Base-by-base conservation (phyloP, 2,113 vertebrate genomes). In the Zapus hudsonius region DNA sequence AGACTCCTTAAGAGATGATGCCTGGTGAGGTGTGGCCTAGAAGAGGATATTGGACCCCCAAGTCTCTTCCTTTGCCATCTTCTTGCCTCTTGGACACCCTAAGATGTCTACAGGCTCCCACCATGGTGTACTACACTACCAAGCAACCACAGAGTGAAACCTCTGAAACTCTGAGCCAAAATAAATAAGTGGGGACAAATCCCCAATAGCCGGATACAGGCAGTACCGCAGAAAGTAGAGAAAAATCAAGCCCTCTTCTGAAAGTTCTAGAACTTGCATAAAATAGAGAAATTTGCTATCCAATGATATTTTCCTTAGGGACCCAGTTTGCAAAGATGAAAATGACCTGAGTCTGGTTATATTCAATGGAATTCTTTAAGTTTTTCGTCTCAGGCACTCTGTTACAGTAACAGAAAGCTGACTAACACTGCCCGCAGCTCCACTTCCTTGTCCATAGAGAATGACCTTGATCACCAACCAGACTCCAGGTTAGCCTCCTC, bases 151-250 rank as follows among this genome's bases (percentile, higher is more conserved):
- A 19, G 5, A 38, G 15, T 38, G 42, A 55, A 4, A 55, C 82
- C 82, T 20, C 33, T 11, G 33, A 55, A 38, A 84, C 22, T 67
- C 42, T 19, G 63, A 52, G 7, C 33, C 63, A 67, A 67, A 84
- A 67, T 25, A 36, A 47, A 10, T n/a, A 82, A 44, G 29, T 47
- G 29, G 47, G 22, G 16, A 74, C 44, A 16, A 19, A 59, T 10
- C 13, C 29, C 44, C 75, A 4, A 36, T 0, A 44, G 25, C 69
- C 23, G 67, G 29, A 29, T 38, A 12, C 1, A 1, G 12, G 42
- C 2, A 27, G 40, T 29, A 42, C 9, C 3, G 10, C 36, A 44
- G 2, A 16, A 33, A 74, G 33, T 36, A 64, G 36, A 33, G 10
- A 57, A 20, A n/a, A 5, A 25, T 36, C 0, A 5, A 11, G 25